Evolutionary conservation across 2,888 invertebrate genomes (phyloP), one percentile per base, ranked within the genome.

Genomic region (Campoletis raptor): DNA sequence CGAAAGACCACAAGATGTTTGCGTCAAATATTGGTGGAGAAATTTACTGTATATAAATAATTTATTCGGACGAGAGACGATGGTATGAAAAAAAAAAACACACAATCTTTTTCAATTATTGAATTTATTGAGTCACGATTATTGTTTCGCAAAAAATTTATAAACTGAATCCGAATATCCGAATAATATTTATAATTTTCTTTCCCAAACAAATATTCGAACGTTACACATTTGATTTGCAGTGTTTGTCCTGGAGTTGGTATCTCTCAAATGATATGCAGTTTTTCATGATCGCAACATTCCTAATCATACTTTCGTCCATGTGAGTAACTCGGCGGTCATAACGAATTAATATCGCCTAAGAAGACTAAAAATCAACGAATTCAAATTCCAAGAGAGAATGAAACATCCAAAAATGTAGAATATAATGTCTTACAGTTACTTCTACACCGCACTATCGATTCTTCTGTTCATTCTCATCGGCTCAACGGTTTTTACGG

Each of bases 161-260:
- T n/a, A n/a, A n/a, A n/a, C n/a, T n/a, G n/a, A n/a, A n/a, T n/a
- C n/a, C n/a, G n/a, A n/a, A n/a, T n/a, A n/a, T n/a, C n/a, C n/a
- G n/a, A n/a, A 30, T 30, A 30, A 30, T 30, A 30, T 30, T n/a
- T n/a, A n/a, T 3, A 30, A 30, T 42, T 42, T 42, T 42, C 10
- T 10, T 42, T 10, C 10, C 10, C 10, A 42, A 42, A 10, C 42
- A 10, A 9, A 9, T 9, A 10, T 42, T 10, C 10, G 42, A 10
- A 45, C 15, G 2, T 2, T 45, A 3, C n/a, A n/a, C n/a, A n/a
- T n/a, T n/a, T 74, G 15, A 85, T 90, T 88, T 57, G 12, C 88
- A 94, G 95, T 95, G 95, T 81, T 88, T 95, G 87, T 93, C 94
- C 21, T 95, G 95, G 95, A 95, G 95, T 67, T 95, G 95, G 95